phyloP scores from a whole-genome alignment of 2,888 invertebrate species.

The Heliconius ethilla region DNA sequence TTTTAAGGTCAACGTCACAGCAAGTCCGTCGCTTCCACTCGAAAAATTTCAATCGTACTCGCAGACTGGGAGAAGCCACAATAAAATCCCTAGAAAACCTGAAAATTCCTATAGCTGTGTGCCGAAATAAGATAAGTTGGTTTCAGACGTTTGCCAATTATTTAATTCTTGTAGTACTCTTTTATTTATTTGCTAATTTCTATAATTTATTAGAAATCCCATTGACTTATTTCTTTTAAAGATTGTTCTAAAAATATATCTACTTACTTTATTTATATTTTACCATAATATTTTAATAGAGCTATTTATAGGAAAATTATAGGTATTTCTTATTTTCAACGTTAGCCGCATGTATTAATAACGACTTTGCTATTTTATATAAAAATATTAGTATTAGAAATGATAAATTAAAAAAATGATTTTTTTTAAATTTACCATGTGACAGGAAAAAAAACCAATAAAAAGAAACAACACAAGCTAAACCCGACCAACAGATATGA shows the following conservation, averaged over 20 bases:
- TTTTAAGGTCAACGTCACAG: conserved; percentile 45
- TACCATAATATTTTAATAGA: background rate
- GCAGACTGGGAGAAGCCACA: conserved; percentile 64
- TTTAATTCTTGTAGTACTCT: conserved; percentile 3
- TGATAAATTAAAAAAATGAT: no score
- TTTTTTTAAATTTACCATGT: background rate
- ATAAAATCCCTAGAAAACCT: conserved; percentile 74
- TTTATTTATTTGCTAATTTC: conserved; percentile 4
- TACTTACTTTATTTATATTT: background rate
- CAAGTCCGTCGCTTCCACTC: conserved; percentile 77
- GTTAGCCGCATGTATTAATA: no score
- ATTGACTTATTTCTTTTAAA: background rate
- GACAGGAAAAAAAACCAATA: conserved; percentile 33
- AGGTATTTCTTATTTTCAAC: background rate
- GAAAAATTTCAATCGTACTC: conserved; percentile 79
- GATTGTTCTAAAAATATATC: background rate
- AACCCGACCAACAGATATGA: conserved; percentile 51
- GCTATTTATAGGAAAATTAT: background rate
- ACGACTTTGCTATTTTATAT: no score
- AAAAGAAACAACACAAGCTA: conserved; percentile 51
- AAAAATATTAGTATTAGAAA: no score
- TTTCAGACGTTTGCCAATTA: conserved; percentile 48
- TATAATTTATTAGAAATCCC: background rate
- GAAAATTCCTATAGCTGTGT: conserved; percentile 64
- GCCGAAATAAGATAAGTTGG: conserved; percentile 65